Percentiles rank a stretch among this genome's conserved stretches.
phyloP scores from a whole-genome alignment of 2,888 invertebrate genomes.

The Chorisops tibialis region DNA sequence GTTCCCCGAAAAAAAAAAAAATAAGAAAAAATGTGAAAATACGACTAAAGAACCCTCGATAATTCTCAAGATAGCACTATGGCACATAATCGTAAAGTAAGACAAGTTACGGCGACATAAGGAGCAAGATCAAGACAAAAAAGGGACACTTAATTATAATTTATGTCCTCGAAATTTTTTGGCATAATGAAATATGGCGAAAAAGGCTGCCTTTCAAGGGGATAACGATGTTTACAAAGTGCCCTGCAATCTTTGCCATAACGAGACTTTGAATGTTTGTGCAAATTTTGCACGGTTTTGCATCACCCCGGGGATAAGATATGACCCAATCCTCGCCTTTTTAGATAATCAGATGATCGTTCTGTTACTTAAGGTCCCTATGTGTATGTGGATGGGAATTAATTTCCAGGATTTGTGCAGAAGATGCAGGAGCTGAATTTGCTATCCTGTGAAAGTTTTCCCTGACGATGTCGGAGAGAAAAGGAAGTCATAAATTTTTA shows the following conservation, averaged over 20 bases:
- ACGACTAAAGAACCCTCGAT: too few relatives aligned
- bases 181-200: conserved; percentile 26
- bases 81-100: conserved; percentile 17
- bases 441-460: not conserved
- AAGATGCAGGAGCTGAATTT: not conserved
- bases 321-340: too few relatives aligned
- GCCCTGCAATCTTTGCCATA: conserved; percentile 19
- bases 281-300: not conserved
- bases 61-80: too few relatives aligned
- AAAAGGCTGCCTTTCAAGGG: not conserved
- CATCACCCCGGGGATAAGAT: too few relatives aligned
- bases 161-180: conserved; percentile 22
- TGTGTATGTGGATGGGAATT: conserved; percentile 4
- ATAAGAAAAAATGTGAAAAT: too few relatives aligned
- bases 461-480: too few relatives aligned
- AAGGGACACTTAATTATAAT: conserved; percentile 27
- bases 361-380: too few relatives aligned
- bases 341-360: too few relatives aligned
- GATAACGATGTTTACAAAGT: conserved; percentile 13
- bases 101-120: conserved; percentile 23
- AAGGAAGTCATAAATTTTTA: conserved; percentile 19
- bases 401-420: conserved; percentile 7
- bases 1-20: not conserved
- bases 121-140: conserved; percentile 15
- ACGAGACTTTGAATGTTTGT: conserved; percentile 11